phyloP scores from a whole-genome alignment of 2,113 vertebrate genomes.

The Noturus placidus region DNA sequence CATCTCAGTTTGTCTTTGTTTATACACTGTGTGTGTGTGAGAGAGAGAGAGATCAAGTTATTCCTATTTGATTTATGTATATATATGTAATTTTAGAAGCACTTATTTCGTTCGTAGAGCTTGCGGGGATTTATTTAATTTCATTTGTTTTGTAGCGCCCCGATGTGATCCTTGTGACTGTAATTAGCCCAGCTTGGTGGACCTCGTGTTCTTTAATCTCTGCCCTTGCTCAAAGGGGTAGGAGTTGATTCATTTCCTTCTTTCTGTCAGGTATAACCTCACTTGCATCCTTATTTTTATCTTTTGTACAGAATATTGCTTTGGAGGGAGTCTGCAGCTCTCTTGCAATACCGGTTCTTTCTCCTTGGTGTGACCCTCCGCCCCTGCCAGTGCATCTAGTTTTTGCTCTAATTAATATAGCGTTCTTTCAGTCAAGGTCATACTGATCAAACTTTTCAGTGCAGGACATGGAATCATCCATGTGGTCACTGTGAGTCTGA shows the following conservation, averaged over 20 bases:
- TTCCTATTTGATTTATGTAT: slow-evolving; percentile 65
- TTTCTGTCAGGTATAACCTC: slow-evolving; percentile 54
- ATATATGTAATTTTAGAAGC: slow-evolving; percentile 89
- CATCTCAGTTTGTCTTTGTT: slow-evolving; percentile 64
- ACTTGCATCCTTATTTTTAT: slow-evolving; percentile 32
- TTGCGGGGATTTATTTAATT: slow-evolving; percentile 53
- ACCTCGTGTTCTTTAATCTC: slow-evolving; percentile 73
- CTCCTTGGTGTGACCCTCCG: slow-evolving; percentile 1
- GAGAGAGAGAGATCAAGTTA: slow-evolving; percentile 24
- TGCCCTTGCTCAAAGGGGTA: slow-evolving; percentile 81
- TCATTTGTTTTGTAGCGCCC: slow-evolving; percentile 65
- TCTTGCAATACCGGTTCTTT: slow-evolving; percentile 31
- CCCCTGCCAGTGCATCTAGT: neutral
- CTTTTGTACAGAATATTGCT: slow-evolving; percentile 50
- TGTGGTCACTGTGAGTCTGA: neutral
- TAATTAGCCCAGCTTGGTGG: slow-evolving; percentile 69
- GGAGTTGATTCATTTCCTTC: slow-evolving; percentile 70
- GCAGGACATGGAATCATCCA: neutral
- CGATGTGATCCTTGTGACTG: slow-evolving; percentile 75
- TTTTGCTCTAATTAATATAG: neutral
- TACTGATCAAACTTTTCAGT: neutral
- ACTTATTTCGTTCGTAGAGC: slow-evolving; percentile 73
- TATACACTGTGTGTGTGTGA: slow-evolving; percentile 60
- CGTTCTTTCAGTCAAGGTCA: neutral
- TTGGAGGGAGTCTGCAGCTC: slow-evolving; percentile 30